Conservation (phyloP, 2,888 invertebrate species). For the Nycteola revayana region DNA sequence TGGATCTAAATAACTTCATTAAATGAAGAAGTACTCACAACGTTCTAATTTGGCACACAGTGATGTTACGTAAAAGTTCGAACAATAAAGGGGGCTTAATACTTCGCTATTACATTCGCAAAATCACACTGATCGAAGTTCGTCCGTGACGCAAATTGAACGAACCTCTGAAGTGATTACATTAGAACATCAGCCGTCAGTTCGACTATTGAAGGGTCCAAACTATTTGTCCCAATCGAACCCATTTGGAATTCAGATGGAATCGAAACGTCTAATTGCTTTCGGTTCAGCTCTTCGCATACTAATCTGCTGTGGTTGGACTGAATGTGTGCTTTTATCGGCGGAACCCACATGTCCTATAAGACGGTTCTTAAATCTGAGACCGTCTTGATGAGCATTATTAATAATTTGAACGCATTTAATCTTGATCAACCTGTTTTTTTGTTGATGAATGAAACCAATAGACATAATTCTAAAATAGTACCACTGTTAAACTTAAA, state of each 20-base stretch:
- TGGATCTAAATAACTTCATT: too few relatives aligned
- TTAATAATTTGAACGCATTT: too few relatives aligned
- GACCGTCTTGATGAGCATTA: too few relatives aligned
- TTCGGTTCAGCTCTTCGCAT: constrained; percentile 54
- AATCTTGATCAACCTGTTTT: too few relatives aligned
- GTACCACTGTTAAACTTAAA: constrained; percentile 22
- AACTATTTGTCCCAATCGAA: constrained; percentile 41
- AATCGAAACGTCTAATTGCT: constrained; percentile 66
- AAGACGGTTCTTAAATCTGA: too few relatives aligned
- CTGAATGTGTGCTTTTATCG: constrained; percentile 14
- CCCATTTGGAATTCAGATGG: constrained; percentile 60
- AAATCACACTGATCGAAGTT: constrained; percentile 31
- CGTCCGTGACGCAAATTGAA: constrained; percentile 26
- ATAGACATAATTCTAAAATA: too few relatives aligned
- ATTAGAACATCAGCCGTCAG: constrained; percentile 43
- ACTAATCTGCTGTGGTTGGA: constrained; percentile 40
- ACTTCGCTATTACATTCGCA: constrained; percentile 26
- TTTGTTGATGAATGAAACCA: too few relatives aligned
- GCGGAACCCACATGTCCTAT: constrained; percentile 4
- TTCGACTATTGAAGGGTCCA: constrained; percentile 39
- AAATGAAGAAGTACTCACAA: too few relatives aligned
- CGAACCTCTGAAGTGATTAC: constrained; percentile 31
- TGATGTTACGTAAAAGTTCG: too few relatives aligned
- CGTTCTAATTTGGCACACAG: too few relatives aligned
- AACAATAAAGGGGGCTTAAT: constrained; percentile 4